Percentiles rank a stretch among this genome's conserved stretches.
These are phyloP conservation scores for Yponomeuta cagnagella DNA, from an alignment of 2,888 invertebrate species.

Conservation along the genomic window DNA sequence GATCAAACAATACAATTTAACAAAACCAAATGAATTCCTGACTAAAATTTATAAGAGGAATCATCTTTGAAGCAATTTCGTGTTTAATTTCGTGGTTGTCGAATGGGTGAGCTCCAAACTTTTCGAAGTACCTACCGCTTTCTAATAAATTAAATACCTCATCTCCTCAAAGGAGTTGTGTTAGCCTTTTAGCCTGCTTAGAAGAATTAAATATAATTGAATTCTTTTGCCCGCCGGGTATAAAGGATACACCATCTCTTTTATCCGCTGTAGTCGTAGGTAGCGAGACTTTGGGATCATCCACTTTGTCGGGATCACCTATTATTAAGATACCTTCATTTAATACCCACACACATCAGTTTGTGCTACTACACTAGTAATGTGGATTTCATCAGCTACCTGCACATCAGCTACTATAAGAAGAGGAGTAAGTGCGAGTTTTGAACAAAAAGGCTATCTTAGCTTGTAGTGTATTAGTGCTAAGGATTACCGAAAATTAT, in stretches of 20 bases:
- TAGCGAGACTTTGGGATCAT: conserved; percentile 29
- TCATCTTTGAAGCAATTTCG: neutral
- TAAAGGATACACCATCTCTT: conserved; percentile 62
- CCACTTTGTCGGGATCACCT: conserved; percentile 21
- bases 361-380: neutral
- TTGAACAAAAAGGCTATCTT: neutral
- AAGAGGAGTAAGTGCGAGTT: neutral
- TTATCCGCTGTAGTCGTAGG: conserved; percentile 43
- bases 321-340: neutral
- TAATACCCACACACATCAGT: neutral
- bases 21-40: neutral
- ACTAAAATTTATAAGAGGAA: neutral
- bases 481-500: no score
- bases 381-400: no score
- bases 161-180: conserved; percentile 59
- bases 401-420: neutral
- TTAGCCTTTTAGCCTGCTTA: conserved; percentile 67
- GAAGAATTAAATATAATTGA: conserved; percentile 60
- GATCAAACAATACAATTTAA: neutral
- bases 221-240: conserved; percentile 65
- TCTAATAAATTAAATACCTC: conserved; percentile 59
- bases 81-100: neutral
- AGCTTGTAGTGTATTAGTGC: no score
- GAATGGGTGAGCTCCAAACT: neutral
- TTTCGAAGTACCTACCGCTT: conserved; percentile 25